Percentiles rank a stretch among this genome's conserved stretches.
Evolutionary conservation across 2,797 vertebrate genomes (phyloP).

Genomic region (Cuniculus paca): DNA sequence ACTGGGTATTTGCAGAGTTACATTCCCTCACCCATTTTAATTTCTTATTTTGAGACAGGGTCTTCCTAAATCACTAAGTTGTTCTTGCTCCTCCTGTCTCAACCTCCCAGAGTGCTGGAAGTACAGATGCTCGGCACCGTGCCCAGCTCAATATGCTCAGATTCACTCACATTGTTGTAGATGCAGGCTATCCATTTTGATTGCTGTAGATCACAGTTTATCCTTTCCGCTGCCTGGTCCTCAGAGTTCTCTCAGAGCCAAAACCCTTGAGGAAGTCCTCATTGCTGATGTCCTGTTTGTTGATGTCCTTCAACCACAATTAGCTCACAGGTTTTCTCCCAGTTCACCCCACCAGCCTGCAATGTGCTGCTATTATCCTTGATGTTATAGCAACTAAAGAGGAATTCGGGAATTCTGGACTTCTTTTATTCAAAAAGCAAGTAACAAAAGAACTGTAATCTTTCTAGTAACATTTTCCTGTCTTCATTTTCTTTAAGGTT

Average conservation of each 20-base stretch:
- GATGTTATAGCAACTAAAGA: neutral
- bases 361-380: neutral
- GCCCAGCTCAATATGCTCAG: neutral
- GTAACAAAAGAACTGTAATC: neutral
- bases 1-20: neutral
- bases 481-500: constrained; percentile 44
- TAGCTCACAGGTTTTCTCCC: neutral
- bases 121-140: neutral
- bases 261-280: neutral
- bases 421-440: neutral
- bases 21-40: neutral
- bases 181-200: neutral
- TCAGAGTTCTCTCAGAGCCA: neutral
- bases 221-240: neutral
- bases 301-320: neutral
- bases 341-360: neutral
- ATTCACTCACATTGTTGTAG: neutral
- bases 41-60: neutral
- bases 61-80: neutral
- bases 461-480: constrained; percentile 15
- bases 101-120: neutral
- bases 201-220: neutral
- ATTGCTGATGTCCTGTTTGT: neutral
- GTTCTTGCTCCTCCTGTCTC: neutral
- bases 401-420: neutral